A percentile compares a stretch with the other conserved stretches of the same genome.
Evolutionary conservation across 2,113 vertebrate species (phyloP).

Genomic region (Camarhynchus parvulus): DNA sequence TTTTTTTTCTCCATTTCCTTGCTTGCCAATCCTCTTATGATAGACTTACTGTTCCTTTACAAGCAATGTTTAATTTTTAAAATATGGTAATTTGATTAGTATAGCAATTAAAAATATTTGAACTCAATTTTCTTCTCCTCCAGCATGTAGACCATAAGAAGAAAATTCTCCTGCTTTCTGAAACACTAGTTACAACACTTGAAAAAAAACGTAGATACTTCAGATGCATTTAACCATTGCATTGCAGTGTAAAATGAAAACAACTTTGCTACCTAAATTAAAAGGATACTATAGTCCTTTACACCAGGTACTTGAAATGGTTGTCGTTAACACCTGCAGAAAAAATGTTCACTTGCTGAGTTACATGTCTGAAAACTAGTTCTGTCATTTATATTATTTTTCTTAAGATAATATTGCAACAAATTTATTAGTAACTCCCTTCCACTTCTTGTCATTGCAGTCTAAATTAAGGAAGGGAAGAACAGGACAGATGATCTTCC

Average conservation of each 20-base stretch:
- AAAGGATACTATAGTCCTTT: not conserved
- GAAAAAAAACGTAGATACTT: not conserved
- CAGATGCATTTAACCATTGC: not conserved
- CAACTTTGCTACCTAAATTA: not conserved
- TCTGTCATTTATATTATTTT: not conserved
- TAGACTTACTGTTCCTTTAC: not conserved
- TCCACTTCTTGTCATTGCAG: not conserved
- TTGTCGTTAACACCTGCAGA: not conserved
- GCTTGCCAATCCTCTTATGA: accelerated
- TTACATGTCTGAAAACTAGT: not conserved
- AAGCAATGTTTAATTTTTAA: not conserved
- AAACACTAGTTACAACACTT: not conserved
- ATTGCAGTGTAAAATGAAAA: not conserved
- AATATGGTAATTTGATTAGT: not conserved
- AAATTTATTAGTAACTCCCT: not conserved
- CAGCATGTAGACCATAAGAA: not conserved
- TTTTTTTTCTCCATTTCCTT: not conserved
- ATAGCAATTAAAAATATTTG: not conserved
- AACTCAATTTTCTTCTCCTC: not conserved
- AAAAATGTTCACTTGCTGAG: not conserved
- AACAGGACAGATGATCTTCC: not conserved
- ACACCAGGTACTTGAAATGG: not conserved
- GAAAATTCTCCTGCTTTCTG: not conserved
- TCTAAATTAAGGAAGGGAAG: not conserved
- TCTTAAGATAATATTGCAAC: not conserved